phyloP scores from a whole-genome alignment of 2,888 invertebrate genomes.

The Tolmerus cingulatus region DNA sequence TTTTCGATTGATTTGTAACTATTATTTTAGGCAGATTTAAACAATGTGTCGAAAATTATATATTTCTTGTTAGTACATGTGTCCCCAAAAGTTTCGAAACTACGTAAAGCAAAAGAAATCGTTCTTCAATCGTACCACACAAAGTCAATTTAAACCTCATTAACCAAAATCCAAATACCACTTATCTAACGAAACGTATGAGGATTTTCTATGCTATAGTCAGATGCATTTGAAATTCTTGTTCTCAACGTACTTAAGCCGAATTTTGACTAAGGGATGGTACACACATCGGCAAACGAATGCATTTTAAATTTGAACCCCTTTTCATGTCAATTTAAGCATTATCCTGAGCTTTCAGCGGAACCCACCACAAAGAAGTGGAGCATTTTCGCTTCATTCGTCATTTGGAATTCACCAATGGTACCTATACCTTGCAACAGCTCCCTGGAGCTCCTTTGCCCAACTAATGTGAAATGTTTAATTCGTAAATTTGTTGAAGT shows the following conservation, averaged over 20 bases:
- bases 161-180: not conserved
- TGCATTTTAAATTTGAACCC: conserved; percentile 19
- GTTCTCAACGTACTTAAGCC: not conserved
- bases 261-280: not conserved
- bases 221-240: not conserved
- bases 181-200: not conserved
- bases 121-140: not conserved
- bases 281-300: not conserved
- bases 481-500: conserved; percentile 39
- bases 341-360: not conserved
- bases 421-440: not conserved
- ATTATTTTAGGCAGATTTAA: too few relatives aligned
- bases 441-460: not conserved
- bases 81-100: too few relatives aligned
- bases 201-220: not conserved
- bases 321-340: conserved; percentile 29
- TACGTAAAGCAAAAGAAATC: not conserved
- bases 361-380: conserved; percentile 22
- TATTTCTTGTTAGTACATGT: too few relatives aligned
- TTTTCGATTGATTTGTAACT: too few relatives aligned
- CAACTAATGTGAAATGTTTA: conserved; percentile 36
- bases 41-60: too few relatives aligned
- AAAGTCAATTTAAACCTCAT: not conserved
- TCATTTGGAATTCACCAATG: conserved; percentile 7
- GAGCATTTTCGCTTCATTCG: conserved; percentile 29